A percentile compares a stretch with the other conserved stretches of the same genome.
These are phyloP conservation scores for Pangasius djambal DNA, from an alignment of 2,797 vertebrate genomes.

Conservation along the genomic window DNA sequence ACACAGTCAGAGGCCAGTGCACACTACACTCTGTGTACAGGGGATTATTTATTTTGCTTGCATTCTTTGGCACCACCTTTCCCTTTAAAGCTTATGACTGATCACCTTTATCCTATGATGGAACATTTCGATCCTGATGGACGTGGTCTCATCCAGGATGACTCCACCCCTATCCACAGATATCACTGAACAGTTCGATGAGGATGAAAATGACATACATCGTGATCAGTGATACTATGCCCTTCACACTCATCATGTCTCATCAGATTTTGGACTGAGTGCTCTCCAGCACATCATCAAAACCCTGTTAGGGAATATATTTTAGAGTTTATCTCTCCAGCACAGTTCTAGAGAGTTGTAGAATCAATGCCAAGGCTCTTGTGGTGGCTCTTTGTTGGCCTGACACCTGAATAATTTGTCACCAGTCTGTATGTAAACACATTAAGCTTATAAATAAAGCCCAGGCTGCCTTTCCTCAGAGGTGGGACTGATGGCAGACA, in stretches of 20 bases:
- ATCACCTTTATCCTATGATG: background rate
- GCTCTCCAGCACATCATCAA: background rate
- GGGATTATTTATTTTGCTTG: background rate
- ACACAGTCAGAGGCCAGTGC: too few relatives aligned
- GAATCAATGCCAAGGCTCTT: background rate
- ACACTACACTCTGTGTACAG: background rate
- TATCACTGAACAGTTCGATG: background rate
- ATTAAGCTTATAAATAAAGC: constrained; percentile 21
- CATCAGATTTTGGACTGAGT: background rate
- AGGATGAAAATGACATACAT: background rate
- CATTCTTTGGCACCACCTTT: background rate
- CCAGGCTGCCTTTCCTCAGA: background rate
- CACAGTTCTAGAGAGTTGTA: background rate
- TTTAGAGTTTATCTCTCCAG: background rate
- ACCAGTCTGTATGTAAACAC: background rate
- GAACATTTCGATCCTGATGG: background rate
- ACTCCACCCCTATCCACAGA: background rate
- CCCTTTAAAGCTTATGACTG: background rate
- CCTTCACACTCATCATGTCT: background rate
- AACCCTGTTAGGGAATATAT: background rate
- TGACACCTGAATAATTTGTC: background rate
- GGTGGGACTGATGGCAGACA: constrained; percentile 12
- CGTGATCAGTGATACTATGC: background rate
- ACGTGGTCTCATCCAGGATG: background rate
- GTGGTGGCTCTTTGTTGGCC: background rate